phyloP scores from a whole-genome alignment of 2,113 vertebrate species.

The Cyprinus carpio region DNA sequence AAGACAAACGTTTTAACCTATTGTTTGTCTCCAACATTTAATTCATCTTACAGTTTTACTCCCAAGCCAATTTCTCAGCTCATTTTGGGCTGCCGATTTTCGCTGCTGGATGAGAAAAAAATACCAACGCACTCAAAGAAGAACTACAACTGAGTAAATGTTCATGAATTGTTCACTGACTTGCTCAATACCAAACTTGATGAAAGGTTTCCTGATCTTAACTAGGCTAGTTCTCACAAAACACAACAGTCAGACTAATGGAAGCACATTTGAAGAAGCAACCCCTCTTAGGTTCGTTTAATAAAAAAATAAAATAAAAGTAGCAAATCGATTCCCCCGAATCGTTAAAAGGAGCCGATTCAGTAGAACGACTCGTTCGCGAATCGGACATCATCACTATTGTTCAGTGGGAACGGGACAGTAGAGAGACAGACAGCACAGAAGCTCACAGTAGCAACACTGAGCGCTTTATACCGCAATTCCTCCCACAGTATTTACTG shows the following conservation, averaged over 20 bases:
- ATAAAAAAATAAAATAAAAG: too few species aligned
- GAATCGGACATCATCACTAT: conserved; percentile 30
- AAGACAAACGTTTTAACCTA: not conserved
- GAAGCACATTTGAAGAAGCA: too few species aligned
- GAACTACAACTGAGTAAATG: not conserved
- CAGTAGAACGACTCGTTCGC: not conserved
- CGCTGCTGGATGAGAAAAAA: not conserved
- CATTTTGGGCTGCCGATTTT: not conserved
- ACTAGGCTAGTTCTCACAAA: not conserved
- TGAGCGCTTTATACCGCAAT: not conserved
- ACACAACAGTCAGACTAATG: not conserved
- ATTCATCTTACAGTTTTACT: not conserved
- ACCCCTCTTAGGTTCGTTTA: not conserved
- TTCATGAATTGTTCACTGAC: not conserved
- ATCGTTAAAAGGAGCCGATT: not conserved
- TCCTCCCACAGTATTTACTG: conserved; percentile 1
- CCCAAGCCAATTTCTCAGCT: not conserved
- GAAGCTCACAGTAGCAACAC: conserved; percentile 2
- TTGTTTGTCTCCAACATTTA: not conserved
- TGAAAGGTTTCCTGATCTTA: not conserved
- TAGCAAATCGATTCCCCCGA: not conserved
- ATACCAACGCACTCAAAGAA: too few species aligned
- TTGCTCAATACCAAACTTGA: not conserved
- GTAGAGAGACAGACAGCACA: conserved; percentile 17
- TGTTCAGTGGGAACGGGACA: conserved; percentile 37